These are phyloP conservation scores for Disparrhopalites patrizii DNA, from an alignment of 2,888 invertebrate genomes.

Conservation along the genomic window DNA sequence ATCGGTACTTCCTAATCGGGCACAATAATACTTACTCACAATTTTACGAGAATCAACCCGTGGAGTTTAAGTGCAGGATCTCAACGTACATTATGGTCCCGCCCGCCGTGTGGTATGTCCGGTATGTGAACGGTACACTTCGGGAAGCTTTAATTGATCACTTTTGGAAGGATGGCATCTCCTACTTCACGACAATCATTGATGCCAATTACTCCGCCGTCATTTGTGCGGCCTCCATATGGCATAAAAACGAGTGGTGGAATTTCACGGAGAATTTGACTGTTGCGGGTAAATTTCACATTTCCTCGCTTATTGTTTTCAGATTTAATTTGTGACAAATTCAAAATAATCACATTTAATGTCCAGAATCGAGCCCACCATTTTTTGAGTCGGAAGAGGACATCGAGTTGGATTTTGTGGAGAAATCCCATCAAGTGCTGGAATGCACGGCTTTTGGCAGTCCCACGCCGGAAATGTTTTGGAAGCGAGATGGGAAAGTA, in stretches of 20 bases:
- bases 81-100: neutral
- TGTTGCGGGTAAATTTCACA: no score
- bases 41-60: neutral
- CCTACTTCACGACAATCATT: neutral
- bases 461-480: no score
- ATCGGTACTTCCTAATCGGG: slow-evolving; percentile 1
- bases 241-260: neutral
- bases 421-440: no score
- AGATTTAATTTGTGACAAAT: no score
- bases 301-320: no score
- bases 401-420: no score
- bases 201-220: neutral
- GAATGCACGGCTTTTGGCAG: no score
- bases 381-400: no score
- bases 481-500: no score
- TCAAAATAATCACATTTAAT: no score
- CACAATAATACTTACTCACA: neutral
- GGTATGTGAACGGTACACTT: neutral
- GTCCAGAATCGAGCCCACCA: no score
- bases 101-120: neutral
- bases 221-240: neutral
- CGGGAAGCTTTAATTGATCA: neutral
- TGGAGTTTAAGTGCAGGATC: neutral
- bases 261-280: no score
- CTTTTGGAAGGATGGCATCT: neutral